Evolutionary conservation across 2,888 invertebrate species (phyloP), one percentile per base, ranked within the genome.

Genomic region (Drosophila anomelani): DNA sequence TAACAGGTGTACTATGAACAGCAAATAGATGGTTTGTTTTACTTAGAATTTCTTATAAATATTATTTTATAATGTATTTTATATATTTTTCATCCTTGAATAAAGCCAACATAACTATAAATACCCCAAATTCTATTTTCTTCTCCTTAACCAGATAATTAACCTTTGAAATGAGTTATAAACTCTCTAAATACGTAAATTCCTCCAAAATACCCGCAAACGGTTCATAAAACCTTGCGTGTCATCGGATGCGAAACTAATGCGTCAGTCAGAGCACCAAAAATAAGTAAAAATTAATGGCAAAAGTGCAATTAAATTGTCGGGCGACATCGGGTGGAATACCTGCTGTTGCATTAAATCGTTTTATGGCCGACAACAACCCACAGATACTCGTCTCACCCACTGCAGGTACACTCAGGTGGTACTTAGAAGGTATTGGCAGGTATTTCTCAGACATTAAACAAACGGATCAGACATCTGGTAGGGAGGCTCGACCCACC

Each of bases 271-370:
- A 26, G 54, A 32, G n/a, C 47, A 15, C 38, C 38, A 29, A 46
- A 38, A 62, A 38, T 36, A 36, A 20, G 38, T 39, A 43, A 44
- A 74, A 71, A 43, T 64, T 74, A 56, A 46, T 41, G 51, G 39
- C 46, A 34, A 58, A 68, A 58, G 44, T 58, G 77, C 58, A 76
- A 36, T 73, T 69, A 76, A 76, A 70, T 58, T 13, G 54, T 32
- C 58, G 46, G 72, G 36, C 51, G 15, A 15, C 38, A 54, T 15
- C 54, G 47, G 15, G 23, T 23, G 32, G 62, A 20, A 20, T 44
- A 20, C 23, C 66, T 47, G 47, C 49, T 17, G 49, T 32, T 51
- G 34, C 51, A 71, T 72, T 59, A 72, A 68, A 68, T 59, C 67
- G 60, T 36, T 68, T 68, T 68, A 68, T 72, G 59, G 34, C 23